Conservation (phyloP, 2,113 vertebrate species). For the Tetrax tetrax region DNA sequence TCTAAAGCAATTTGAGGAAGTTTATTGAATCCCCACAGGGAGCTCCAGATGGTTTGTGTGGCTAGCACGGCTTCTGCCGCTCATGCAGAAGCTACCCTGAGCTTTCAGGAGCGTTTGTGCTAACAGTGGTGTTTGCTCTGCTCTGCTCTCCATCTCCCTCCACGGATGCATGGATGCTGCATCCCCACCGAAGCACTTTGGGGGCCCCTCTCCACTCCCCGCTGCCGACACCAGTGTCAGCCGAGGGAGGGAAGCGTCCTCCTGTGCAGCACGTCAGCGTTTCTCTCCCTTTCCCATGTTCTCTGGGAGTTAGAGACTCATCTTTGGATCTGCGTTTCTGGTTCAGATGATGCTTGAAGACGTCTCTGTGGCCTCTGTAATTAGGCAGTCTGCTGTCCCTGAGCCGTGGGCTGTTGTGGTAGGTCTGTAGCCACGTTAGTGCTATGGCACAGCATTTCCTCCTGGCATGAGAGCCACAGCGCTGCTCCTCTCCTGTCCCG, state of each 20-base stretch:
- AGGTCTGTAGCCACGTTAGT: neutral
- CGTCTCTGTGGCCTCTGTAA: neutral
- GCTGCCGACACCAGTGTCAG: rapidly evolving
- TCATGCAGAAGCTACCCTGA: neutral
- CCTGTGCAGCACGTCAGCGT: rapidly evolving
- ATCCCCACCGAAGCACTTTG: rapidly evolving
- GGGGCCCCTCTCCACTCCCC: neutral
- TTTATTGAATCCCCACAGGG: conserved; percentile 47
- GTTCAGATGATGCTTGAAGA: neutral
- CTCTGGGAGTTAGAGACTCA: neutral
- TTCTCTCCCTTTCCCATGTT: rapidly evolving
- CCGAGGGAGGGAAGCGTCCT: rapidly evolving
- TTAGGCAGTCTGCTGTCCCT: neutral
- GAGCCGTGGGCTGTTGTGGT: neutral
- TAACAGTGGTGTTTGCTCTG: neutral
- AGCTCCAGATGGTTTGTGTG: conserved; percentile 50
- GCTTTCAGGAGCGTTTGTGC: neutral
- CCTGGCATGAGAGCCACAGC: rapidly evolving
- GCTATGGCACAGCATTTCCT: neutral
- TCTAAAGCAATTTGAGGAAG: conserved; percentile 48
- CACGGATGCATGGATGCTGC: rapidly evolving
- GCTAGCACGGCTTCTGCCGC: neutral
- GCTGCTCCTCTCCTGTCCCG: neutral
- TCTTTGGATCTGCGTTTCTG: neutral
- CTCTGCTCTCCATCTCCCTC: neutral